Conservation (phyloP, 2,888 invertebrate species). For the Monoplex corrugatus region DNA sequence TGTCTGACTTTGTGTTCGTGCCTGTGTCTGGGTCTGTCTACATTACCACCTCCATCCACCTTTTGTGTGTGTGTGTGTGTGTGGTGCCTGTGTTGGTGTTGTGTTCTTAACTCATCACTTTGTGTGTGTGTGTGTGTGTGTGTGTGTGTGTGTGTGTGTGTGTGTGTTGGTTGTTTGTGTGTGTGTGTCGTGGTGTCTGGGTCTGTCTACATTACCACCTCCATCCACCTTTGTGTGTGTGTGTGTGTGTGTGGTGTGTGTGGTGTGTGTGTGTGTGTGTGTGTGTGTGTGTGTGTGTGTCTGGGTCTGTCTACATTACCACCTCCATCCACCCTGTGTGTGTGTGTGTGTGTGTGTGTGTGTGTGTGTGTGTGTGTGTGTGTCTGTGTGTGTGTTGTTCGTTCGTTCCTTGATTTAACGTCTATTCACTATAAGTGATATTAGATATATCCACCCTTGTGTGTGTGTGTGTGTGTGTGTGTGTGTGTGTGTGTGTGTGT, state of each 20-base stretch:
- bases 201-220: no score
- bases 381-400: neutral
- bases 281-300: neutral
- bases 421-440: no score
- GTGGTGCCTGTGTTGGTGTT: neutral
- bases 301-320: neutral
- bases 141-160: neutral
- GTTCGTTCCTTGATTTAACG: no score
- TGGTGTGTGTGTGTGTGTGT: no score
- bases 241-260: neutral
- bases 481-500: slow-evolving; percentile 3
- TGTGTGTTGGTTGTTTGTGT: neutral
- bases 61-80: neutral
- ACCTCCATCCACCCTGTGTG: neutral
- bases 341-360: neutral
- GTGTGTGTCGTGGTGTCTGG: neutral
- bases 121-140: neutral
- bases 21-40: neutral
- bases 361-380: neutral
- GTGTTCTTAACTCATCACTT: no score
- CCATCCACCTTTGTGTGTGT: no score
- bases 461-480: slow-evolving; percentile 9
- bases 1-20: no score
- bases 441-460: no score
- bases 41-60: neutral